Percentiles rank a stretch among this genome's conserved stretches.
Conservation (phyloP, 2,888 invertebrate genomes). For the Diploptera punctata region DNA sequence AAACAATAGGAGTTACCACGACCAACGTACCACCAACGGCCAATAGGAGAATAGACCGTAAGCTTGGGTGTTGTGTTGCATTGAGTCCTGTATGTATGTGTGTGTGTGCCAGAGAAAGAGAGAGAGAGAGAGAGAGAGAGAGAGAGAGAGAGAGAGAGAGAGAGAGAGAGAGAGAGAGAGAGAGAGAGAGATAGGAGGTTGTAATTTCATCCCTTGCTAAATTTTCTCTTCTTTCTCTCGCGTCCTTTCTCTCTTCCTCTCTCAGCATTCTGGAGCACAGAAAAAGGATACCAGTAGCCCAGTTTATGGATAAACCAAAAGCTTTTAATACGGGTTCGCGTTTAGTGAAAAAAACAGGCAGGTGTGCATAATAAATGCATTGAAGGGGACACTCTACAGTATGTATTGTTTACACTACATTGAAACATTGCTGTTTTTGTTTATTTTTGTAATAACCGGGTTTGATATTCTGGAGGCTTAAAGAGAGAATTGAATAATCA, state of each 20-base stretch:
- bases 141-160: too few species aligned
- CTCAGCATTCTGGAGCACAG: neutral
- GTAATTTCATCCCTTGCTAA: slow-evolving; percentile 24
- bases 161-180: neutral
- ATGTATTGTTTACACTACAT: too few species aligned
- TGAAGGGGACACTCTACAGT: too few species aligned
- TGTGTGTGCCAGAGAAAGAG: neutral
- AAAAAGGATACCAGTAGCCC: neutral
- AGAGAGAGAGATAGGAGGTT: too few species aligned
- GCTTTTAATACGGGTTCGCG: neutral
- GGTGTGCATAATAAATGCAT: too few species aligned
- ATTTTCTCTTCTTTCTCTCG: neutral
- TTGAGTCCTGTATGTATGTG: neutral
- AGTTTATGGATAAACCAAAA: neutral
- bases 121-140: neutral
- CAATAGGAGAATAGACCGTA: slow-evolving; percentile 25
- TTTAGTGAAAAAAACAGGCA: too few species aligned
- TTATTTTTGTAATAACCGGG: too few species aligned
- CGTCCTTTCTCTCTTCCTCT: neutral
- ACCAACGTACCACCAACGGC: slow-evolving; percentile 22
- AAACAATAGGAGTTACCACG: slow-evolving; percentile 32
- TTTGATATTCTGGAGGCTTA: too few species aligned
- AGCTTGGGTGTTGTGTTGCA: slow-evolving; percentile 21
- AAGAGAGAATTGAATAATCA: too few species aligned
- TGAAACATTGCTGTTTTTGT: too few species aligned